Percentiles rank a stretch among this genome's conserved stretches.
These are phyloP conservation scores for Ceratosolen solmsi DNA, from an alignment of 1,140 invertebrate species.

Conservation along the genomic window DNA sequence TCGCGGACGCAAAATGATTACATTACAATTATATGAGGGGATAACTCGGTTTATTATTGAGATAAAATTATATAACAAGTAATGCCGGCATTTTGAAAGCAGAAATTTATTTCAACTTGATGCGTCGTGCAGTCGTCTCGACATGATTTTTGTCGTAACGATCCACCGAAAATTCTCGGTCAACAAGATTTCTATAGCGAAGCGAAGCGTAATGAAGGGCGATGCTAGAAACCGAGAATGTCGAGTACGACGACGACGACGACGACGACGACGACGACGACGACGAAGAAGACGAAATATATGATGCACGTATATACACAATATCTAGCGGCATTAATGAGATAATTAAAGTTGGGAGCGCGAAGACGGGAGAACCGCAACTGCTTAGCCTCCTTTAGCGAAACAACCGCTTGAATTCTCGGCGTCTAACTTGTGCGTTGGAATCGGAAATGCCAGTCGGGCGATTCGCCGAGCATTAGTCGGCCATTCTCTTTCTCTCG, in stretches of 20 bases:
- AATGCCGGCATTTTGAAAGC: neutral
- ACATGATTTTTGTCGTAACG: neutral
- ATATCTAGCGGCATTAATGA: slow-evolving; percentile 60
- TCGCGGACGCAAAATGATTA: too few species aligned
- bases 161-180: neutral
- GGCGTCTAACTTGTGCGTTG: slow-evolving; percentile 54
- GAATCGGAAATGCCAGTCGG: slow-evolving; percentile 56
- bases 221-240: too few species aligned
- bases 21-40: too few species aligned
- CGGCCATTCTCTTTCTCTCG: slow-evolving; percentile 53
- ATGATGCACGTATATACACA: too few species aligned
- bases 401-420: slow-evolving; percentile 54
- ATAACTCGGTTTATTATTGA: too few species aligned
- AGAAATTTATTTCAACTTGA: too few species aligned
- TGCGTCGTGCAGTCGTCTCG: too few species aligned
- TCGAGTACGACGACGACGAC: neutral
- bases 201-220: neutral
- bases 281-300: too few species aligned
- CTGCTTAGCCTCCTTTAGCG: slow-evolving; percentile 52
- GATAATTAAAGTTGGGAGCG: slow-evolving; percentile 63
- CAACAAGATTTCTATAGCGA: neutral
- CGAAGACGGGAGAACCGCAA: slow-evolving; percentile 48
- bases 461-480: slow-evolving; percentile 53
- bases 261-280: neutral
- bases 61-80: neutral